These are phyloP conservation scores for Plutomurus gul DNA, from an alignment of 1,140 invertebrate genomes.

Conservation along the genomic window DNA sequence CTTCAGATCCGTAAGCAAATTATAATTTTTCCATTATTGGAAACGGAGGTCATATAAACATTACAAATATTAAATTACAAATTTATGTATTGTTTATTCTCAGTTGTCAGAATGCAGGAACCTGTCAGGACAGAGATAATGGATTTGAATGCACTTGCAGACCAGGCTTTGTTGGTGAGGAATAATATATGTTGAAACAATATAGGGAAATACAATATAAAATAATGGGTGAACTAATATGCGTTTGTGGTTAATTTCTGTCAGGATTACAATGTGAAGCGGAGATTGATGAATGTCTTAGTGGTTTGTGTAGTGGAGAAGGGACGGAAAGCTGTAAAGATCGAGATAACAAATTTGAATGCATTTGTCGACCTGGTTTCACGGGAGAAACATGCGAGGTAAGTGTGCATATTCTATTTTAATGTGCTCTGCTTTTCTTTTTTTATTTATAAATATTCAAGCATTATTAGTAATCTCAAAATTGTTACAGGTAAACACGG, in stretches of 20 bases:
- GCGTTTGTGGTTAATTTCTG: constrained; percentile 20
- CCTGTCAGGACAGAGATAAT: constrained; percentile 82
- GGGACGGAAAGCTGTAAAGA: constrained; percentile 87
- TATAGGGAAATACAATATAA: background rate
- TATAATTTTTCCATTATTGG: no score
- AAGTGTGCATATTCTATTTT: constrained; percentile 58
- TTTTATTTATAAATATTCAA: background rate
- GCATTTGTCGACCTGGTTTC: constrained; percentile 88
- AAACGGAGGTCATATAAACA: no score
- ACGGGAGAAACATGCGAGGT: constrained; percentile 78
- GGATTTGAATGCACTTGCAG: constrained; percentile 88
- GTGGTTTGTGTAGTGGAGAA: constrained; percentile 84
- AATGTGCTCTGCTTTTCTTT: background rate
- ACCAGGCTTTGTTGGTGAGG: constrained; percentile 83
- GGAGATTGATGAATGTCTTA: constrained; percentile 87
- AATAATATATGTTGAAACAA: background rate
- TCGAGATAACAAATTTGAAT: constrained; percentile 85
- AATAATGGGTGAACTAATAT: background rate
- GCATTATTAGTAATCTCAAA: no score
- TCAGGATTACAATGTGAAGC: constrained; percentile 84
- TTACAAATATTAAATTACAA: no score
- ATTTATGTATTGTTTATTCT: no score
- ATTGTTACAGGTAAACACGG: constrained; percentile 65
- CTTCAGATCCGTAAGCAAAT: no score
- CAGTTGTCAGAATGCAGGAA: constrained; percentile 60